These are phyloP conservation scores for Chrysochloris asiatica DNA, from an alignment of 2,113 vertebrate genomes.

Conservation along the genomic window DNA sequence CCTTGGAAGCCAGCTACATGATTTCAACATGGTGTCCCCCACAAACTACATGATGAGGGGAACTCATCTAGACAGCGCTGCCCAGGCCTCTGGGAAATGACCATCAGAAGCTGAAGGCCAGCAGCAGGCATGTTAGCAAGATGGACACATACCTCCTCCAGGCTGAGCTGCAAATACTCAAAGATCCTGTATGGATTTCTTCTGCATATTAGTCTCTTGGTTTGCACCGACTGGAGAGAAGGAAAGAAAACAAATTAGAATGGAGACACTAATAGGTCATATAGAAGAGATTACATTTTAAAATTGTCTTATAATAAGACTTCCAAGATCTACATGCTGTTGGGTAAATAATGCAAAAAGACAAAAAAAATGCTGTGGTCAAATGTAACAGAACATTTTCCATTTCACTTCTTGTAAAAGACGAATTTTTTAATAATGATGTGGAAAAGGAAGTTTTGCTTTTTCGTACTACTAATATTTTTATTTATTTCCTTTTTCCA, in stretches of 20 bases:
- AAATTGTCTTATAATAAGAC: neutral
- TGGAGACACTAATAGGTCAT: neutral
- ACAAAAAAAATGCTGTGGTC: neutral
- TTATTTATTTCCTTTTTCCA: neutral
- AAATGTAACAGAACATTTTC: neutral
- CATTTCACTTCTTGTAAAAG: neutral
- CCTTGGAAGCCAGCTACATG: neutral
- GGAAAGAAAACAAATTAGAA: neutral
- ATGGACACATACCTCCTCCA: constrained; percentile 91
- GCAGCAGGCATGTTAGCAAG: neutral
- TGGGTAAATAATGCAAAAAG: neutral
- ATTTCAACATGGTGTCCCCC: neutral
- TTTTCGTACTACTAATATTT: too few species aligned
- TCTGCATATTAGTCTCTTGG: constrained; percentile 84
- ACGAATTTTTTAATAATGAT: neutral
- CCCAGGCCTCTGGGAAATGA: neutral
- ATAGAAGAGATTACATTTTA: neutral
- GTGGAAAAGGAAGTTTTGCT: neutral
- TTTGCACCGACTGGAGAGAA: constrained; percentile 76
- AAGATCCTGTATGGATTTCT: constrained; percentile 89
- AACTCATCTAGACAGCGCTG: fast-evolving
- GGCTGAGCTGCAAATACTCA: constrained; percentile 94
- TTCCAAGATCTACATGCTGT: neutral
- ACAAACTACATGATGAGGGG: neutral
- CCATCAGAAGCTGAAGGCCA: neutral